Conservation (phyloP, 2,113 vertebrate genomes). For the Paracanthobrama guichenoti region DNA sequence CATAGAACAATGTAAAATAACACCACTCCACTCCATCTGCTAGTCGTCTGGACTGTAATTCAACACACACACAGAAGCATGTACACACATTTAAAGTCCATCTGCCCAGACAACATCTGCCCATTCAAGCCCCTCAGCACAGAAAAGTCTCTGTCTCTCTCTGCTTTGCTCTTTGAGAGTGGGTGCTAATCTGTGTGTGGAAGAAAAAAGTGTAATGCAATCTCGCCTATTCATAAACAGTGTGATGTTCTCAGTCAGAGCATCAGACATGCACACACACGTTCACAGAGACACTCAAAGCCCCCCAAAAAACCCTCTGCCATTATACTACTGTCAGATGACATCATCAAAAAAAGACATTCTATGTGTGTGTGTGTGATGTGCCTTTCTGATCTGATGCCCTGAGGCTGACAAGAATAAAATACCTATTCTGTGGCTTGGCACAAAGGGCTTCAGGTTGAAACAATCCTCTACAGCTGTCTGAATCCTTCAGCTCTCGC, state of each 20-base stretch:
- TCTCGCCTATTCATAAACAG: constrained; percentile 39
- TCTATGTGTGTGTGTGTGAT: neutral
- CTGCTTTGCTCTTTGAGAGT: neutral
- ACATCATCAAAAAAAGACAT: neutral
- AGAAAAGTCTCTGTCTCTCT: constrained; percentile 23
- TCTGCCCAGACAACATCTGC: constrained; percentile 34
- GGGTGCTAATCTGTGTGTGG: constrained; percentile 10
- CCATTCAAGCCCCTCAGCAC: neutral
- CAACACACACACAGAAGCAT: constrained; percentile 19
- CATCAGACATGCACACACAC: constrained; percentile 19
- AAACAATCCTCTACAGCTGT: constrained; percentile 16
- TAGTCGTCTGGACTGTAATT: constrained; percentile 35
- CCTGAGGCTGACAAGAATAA: constrained; percentile 30
- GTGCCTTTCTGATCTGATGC: constrained; percentile 18
- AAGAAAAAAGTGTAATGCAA: constrained; percentile 66
- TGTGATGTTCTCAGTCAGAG: constrained; percentile 19
- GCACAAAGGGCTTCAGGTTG: neutral
- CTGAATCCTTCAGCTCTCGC: neutral
- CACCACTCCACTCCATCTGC: constrained; percentile 6
- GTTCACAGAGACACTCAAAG: constrained; percentile 20
- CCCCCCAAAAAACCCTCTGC: neutral
- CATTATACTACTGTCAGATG: neutral
- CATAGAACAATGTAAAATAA: constrained; percentile 22
- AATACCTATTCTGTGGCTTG: constrained; percentile 19
- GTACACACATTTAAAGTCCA: constrained; percentile 13